Evolutionary conservation across 2,113 vertebrate species (phyloP).

Genomic region (Indicator indicator): DNA sequence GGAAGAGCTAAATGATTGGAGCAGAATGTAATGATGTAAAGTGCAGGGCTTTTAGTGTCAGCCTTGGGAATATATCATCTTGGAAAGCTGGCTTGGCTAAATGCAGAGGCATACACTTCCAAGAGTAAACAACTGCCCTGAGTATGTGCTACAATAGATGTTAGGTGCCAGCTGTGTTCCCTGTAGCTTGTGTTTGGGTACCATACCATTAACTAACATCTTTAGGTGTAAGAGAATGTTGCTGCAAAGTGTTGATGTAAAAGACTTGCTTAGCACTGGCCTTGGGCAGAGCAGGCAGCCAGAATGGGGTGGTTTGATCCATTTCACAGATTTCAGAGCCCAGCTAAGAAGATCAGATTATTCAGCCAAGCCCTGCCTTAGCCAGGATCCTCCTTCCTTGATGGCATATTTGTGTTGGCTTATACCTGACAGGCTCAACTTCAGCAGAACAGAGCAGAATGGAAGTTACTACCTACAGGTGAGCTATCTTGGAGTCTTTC

Average conservation of each 20-base stretch:
- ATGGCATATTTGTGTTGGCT: conserved; percentile 13
- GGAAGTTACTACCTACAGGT: neutral
- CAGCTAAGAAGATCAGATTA: neutral
- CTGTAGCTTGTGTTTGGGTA: neutral
- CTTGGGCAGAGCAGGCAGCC: neutral
- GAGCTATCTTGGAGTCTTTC: neutral
- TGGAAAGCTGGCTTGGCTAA: neutral
- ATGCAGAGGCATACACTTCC: neutral
- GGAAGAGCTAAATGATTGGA: neutral
- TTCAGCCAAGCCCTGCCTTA: neutral
- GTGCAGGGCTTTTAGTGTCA: rapidly evolving
- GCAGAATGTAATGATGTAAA: neutral
- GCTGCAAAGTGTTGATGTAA: neutral
- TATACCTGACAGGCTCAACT: neutral
- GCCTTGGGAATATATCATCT: neutral
- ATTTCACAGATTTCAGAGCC: neutral
- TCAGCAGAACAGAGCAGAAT: neutral
- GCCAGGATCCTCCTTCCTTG: neutral
- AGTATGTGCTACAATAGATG: neutral
- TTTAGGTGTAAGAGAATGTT: neutral
- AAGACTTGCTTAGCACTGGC: neutral
- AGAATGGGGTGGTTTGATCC: neutral
- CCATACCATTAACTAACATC: neutral
- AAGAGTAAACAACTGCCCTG: neutral
- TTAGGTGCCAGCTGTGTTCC: neutral